Evolutionary conservation across 2,888 invertebrate genomes (phyloP).

Genomic region (Lithodes maja): DNA sequence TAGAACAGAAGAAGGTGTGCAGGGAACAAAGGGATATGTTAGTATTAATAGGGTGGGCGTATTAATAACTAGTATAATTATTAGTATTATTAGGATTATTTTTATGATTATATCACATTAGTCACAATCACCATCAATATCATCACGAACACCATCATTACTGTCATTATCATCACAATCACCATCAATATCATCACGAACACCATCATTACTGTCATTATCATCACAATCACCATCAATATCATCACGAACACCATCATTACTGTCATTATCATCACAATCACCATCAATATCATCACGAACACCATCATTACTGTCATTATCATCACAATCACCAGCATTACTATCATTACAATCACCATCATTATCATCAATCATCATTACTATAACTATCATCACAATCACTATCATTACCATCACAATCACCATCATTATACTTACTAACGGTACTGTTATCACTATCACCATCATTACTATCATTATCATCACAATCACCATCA

Average conservation of each 20-base stretch:
- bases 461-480: not conserved
- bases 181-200: not conserved
- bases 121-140: not conserved
- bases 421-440: not conserved
- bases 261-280: not conserved
- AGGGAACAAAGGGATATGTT: too few relatives aligned
- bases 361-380: not conserved
- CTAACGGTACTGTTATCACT: too few relatives aligned
- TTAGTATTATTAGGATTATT: not conserved
- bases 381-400: not conserved
- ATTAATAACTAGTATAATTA: not conserved
- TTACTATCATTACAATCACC: not conserved
- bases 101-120: not conserved
- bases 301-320: not conserved
- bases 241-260: not conserved
- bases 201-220: not conserved
- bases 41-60: too few relatives aligned
- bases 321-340: not conserved
- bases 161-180: not conserved
- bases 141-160: not conserved
- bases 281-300: not conserved
- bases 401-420: not conserved
- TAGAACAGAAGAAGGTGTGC: too few relatives aligned
- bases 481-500: not conserved
- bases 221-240: not conserved